Base-by-base conservation (phyloP, 2,888 invertebrate species). In the Drosophila bunnanda region DNA sequence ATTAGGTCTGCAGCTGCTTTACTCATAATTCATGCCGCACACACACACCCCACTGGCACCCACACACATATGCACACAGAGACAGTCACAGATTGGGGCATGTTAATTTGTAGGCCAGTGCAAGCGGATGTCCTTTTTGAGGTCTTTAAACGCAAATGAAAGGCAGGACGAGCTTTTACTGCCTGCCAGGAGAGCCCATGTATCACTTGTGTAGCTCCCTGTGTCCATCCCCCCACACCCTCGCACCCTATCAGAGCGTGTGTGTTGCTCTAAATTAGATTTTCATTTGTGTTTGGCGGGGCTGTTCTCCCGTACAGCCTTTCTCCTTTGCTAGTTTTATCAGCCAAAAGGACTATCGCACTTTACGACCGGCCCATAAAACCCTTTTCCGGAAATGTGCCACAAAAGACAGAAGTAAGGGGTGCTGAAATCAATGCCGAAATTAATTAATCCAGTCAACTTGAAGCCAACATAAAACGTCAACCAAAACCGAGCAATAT, bases 71-170 rank as follows among this genome's bases (percentile, higher is more conserved):
- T 17, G 34, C 41, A 28, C 36, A 55, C 39, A 66, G 36, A 43
- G 36, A 60, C 56, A 68, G 38, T 50, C 56, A 43, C 48, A 71
- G 56, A 77, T 65, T 82, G 71, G 82, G 77, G 60, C 87, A 87
- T 83, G 83, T 83, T 87, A 83, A 83, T 83, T 83, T 87, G 83
- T 87, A 77, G 82, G 87, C 78, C 84, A 78, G 76, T 78, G 78
- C 78, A 81, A 72, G 73, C 87, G 87, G 84, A 87, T 82, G 84
- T 83, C 78, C 84, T 83, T 81, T 69, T 81, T 75, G 84, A 65
- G 81, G 87, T 87, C 87, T 87, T 83, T 84, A 86, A 84, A 78
- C 84, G 87, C 77, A 83, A 83, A 83, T 83, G 83, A 86, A 83
- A 83, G 81, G 75, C 85, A 64, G 80, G 73, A 72, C 78, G 68